Evolutionary conservation across 2,113 vertebrate species (phyloP), one percentile per base, ranked within the genome.

Genomic region (Amia ocellicauda): DNA sequence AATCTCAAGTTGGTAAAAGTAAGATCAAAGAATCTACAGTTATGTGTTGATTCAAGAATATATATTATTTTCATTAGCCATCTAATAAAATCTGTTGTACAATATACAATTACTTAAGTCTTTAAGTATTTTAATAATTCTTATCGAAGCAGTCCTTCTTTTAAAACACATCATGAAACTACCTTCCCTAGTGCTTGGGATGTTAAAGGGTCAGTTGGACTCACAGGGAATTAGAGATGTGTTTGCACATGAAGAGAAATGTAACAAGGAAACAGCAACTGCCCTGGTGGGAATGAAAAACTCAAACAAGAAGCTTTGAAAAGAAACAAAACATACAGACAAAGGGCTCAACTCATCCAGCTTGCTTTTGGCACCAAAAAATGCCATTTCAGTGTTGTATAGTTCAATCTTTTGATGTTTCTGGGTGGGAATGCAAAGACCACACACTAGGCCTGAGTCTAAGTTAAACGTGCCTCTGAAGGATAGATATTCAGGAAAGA

Each of bases 271-370:
- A 51, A 52, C 17, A 31, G 29, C 22, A 2, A 10, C 47, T 28
- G 29, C 8, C 7, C 13, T 1, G 29, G 27, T 24, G 47, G 45
- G 64, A 56, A 66, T 28, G 47, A 43, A 14, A 9, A 40, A 14
- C 43, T 31, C 45, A 43, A 66, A 51, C 49, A 42, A 22, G 52
- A 31, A 14, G 42, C 24, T 23, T 28, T 53, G 58, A 54, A 60
- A 53, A 45, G 50, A 22, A 47, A 41, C 19, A 41, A 9, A 51
- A 16, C 55, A 26, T 31, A 23, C 22, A 17, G 24, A 64, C 26
- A 47, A 64, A 56, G 19, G 63, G 22, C 22, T 20, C 20, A 17
- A 27, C 31, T 24, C 28, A 17, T 50, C 42, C 43, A 51, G 24
- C 45, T 7, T 29, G 45, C n/a, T 42, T 36, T 50, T 62, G 45